A percentile compares a stretch with the other conserved stretches of the same genome.
Evolutionary conservation across 2,888 invertebrate genomes (phyloP).

Genomic region (Lasioglossum malachurum): DNA sequence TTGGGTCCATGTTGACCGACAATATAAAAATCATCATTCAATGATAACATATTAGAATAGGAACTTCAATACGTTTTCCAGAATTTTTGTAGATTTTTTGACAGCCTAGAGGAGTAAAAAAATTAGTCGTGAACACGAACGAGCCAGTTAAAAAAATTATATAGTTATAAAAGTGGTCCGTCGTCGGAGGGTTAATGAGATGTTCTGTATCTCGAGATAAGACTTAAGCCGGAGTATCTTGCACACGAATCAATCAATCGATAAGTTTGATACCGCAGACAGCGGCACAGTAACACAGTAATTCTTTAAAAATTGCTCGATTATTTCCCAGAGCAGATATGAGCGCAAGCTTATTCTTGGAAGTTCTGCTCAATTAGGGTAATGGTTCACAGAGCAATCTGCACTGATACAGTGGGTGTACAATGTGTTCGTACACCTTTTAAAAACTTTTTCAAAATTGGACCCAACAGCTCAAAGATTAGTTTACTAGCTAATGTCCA

Average conservation of each 20-base stretch:
- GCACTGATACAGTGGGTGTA: background rate
- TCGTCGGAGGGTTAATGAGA: background rate
- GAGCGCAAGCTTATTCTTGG: background rate
- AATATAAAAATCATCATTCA: background rate
- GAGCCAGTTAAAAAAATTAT: background rate
- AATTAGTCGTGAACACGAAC: too few species aligned
- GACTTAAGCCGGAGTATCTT: background rate
- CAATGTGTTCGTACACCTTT: too few species aligned
- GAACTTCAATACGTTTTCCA: too few species aligned
- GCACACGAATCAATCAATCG: background rate
- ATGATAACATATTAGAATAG: background rate
- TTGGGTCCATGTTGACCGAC: background rate
- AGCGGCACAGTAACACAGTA: background rate
- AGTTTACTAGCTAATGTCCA: too few species aligned
- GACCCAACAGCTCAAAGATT: too few species aligned
- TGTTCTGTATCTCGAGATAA: conserved; percentile 6
- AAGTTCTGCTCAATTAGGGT: background rate
- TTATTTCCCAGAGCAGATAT: background rate
- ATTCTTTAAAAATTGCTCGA: background rate
- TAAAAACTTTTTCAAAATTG: too few species aligned
- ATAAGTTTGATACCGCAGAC: background rate
- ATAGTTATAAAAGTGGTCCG: background rate
- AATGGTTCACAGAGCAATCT: background rate
- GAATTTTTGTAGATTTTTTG: background rate
- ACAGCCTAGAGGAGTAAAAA: background rate